phyloP scores from a whole-genome alignment of 1,140 invertebrate species.

The Seison nebaliae region DNA sequence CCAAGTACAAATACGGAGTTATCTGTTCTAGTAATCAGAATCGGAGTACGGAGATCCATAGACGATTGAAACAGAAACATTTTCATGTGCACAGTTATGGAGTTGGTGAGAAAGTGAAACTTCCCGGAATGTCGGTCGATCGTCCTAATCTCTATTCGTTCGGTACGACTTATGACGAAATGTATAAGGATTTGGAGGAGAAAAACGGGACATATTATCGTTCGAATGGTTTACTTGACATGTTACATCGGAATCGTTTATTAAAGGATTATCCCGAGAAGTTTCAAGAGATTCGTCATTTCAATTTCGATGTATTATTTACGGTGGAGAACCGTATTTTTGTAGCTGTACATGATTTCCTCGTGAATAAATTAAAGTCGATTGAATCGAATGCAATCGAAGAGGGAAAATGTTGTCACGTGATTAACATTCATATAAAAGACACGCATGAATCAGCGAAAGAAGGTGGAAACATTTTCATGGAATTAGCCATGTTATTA shows the following conservation, averaged over 20 bases:
- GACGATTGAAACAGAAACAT: conserved; percentile 76
- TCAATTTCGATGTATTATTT: conserved; percentile 82
- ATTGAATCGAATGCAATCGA: conserved; percentile 7
- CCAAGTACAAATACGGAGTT: conserved; percentile 71
- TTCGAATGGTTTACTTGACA: conserved; percentile 88
- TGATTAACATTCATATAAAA: conserved; percentile 94
- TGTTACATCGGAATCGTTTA: conserved; percentile 80
- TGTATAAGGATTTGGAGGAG: conserved; percentile 66
- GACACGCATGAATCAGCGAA: conserved; percentile 99
- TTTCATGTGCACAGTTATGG: conserved; percentile 85
- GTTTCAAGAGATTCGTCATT: conserved; percentile 62
- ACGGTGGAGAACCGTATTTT: conserved; percentile 95
- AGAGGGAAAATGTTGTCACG: conserved; percentile 41
- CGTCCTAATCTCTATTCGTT: conserved; percentile 95
- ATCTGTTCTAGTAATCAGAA: conserved; percentile 99
- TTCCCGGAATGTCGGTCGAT: conserved; percentile 73
- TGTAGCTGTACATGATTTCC: conserved; percentile 54
- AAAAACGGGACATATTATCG: conserved; percentile 46
- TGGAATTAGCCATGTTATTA: conserved; percentile 64
- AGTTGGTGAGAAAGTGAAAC: conserved; percentile 67
- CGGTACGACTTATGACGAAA: conserved; percentile 68
- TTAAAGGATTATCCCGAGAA: conserved; percentile 77
- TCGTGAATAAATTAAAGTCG: conserved; percentile 9
- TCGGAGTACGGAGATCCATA: conserved; percentile 93
- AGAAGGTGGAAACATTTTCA: conserved; percentile 92